A percentile compares a stretch with the other conserved stretches of the same genome.
These are phyloP conservation scores for Latrodectus elegans DNA, from an alignment of 2,888 invertebrate species.

Conservation along the genomic window DNA sequence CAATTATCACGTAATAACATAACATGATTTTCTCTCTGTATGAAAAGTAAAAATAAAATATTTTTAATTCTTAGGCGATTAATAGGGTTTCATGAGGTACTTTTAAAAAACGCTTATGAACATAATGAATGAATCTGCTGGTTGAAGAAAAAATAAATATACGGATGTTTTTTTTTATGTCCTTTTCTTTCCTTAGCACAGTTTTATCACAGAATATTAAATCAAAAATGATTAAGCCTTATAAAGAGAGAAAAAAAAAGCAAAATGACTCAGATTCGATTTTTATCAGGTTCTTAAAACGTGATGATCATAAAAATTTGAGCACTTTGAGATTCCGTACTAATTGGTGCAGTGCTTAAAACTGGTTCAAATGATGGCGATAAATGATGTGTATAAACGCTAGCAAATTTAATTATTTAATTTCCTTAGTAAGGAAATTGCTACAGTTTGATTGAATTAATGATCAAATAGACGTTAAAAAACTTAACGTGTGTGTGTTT, in stretches of 20 bases:
- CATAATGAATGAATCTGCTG: slow-evolving; percentile 60
- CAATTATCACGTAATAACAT: slow-evolving; percentile 67
- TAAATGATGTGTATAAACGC: not conserved
- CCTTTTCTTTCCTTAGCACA: not conserved
- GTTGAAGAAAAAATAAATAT: slow-evolving; percentile 40
- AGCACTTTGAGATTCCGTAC: slow-evolving; percentile 52
- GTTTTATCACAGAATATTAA: slow-evolving; percentile 67
- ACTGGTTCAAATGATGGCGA: slow-evolving; percentile 43
- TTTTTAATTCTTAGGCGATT: slow-evolving; percentile 64
- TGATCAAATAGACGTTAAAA: no score
- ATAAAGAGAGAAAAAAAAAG: slow-evolving; percentile 27
- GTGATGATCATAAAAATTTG: slow-evolving; percentile 68
- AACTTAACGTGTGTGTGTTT: no score
- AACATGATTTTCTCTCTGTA: slow-evolving; percentile 55
- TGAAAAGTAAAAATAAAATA: slow-evolving; percentile 41
- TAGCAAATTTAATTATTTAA: not conserved
- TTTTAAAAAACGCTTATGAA: slow-evolving; percentile 64
- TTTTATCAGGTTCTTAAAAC: slow-evolving; percentile 66
- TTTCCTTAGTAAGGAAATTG: not conserved
- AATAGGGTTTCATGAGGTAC: slow-evolving; percentile 44
- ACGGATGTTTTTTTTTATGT: slow-evolving; percentile 4
- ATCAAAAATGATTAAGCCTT: slow-evolving; percentile 57
- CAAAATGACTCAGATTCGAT: slow-evolving; percentile 39
- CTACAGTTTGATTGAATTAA: not conserved
- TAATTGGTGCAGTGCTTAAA: slow-evolving; percentile 51